phyloP scores from a whole-genome alignment of 1,140 invertebrate genomes.

The Caenorhabditis briggsae region DNA sequence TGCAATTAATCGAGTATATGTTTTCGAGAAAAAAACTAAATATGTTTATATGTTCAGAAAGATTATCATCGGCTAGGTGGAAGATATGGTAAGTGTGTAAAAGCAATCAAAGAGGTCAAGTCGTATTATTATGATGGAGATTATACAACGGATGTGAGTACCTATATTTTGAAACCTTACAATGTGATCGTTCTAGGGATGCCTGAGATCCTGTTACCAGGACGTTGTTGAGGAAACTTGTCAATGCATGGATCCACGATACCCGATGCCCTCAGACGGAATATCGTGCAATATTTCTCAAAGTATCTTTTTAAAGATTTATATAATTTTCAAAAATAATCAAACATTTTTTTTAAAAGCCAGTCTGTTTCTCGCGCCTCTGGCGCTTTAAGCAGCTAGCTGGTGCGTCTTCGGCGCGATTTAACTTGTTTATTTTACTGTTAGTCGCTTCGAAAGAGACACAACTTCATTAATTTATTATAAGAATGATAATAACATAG shows the following conservation, averaged over 20 bases:
- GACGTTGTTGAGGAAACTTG: slow-evolving; percentile 58
- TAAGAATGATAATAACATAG: too few species aligned
- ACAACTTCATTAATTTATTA: too few species aligned
- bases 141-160: slow-evolving; percentile 26
- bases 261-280: slow-evolving; percentile 46
- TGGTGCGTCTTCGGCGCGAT: too few species aligned
- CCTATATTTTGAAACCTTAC: not conserved
- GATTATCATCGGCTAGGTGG: slow-evolving; percentile 25
- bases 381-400: too few species aligned
- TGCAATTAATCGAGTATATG: not conserved
- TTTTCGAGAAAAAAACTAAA: not conserved
- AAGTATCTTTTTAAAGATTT: slow-evolving; percentile 9
- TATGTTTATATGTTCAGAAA: not conserved
- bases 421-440: too few species aligned
- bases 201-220: slow-evolving; percentile 64
- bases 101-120: slow-evolving; percentile 9
- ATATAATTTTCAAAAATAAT: not conserved
- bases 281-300: slow-evolving; percentile 48
- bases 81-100: slow-evolving; percentile 14
- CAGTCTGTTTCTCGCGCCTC: too few species aligned
- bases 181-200: slow-evolving; percentile 54
- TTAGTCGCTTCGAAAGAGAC: too few species aligned
- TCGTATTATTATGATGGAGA: slow-evolving; percentile 46
- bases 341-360: too few species aligned
- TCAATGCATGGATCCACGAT: slow-evolving; percentile 65